A percentile compares a stretch with the other conserved stretches of the same genome.
These are phyloP conservation scores for Vidua chalybeata DNA, from an alignment of 2,113 vertebrate species.

Conservation along the genomic window DNA sequence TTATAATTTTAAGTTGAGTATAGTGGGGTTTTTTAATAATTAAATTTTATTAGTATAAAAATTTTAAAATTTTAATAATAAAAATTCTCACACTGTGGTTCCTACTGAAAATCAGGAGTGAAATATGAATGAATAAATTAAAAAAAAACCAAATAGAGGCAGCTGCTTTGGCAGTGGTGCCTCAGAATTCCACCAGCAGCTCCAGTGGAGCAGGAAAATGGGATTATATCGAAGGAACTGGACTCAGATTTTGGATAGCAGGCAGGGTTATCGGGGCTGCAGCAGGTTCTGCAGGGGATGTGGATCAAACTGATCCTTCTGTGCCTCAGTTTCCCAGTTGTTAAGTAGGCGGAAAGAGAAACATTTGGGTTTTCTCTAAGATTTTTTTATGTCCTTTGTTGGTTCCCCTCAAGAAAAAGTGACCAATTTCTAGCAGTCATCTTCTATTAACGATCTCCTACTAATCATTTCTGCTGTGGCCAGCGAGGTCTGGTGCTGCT, in stretches of 20 bases:
- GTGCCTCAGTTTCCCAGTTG: not conserved
- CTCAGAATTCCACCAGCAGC: not conserved
- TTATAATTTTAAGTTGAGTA: too few relatives aligned
- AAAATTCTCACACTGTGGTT: not conserved
- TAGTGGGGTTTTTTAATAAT: too few relatives aligned
- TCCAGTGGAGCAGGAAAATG: not conserved
- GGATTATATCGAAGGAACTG: not conserved
- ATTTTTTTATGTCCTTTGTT: not conserved
- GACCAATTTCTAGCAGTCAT: not conserved
- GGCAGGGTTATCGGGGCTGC: not conserved
- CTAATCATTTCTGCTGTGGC: not conserved
- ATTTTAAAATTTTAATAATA: too few relatives aligned
- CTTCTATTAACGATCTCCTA: not conserved
- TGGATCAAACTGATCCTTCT: too few relatives aligned
- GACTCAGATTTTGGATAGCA: not conserved
- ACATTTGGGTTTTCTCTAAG: accelerated
- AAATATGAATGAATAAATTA: not conserved
- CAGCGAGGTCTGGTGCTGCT: not conserved
- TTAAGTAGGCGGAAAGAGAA: not conserved
- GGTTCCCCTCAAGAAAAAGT: not conserved
- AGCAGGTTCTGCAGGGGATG: not conserved
- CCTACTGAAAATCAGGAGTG: not conserved
- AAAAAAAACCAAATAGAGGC: not conserved
- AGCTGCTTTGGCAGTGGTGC: not conserved
- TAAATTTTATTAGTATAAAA: too few relatives aligned